Evolutionary conservation across 2,888 invertebrate genomes (phyloP).

Genomic region (Nineta flava): DNA sequence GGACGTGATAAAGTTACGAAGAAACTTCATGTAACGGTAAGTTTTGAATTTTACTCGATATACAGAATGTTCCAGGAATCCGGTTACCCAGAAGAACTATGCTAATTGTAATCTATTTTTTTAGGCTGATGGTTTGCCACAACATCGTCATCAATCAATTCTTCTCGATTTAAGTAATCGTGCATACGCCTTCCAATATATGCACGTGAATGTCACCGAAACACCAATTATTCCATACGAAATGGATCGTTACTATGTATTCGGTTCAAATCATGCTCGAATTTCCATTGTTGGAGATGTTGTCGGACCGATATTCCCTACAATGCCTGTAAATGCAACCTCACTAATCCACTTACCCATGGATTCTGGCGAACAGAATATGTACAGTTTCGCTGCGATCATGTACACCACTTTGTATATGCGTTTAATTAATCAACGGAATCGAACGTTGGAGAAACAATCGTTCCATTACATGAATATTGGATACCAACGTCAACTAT

Average conservation of each 20-base stretch:
- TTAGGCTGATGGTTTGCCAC: conserved; percentile 78
- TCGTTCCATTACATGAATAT: conserved; percentile 82
- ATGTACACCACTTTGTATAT: conserved; percentile 83
- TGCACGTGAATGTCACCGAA: conserved; percentile 92
- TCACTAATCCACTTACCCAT: conserved; percentile 66
- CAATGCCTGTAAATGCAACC: conserved; percentile 80
- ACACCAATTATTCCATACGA: conserved; percentile 85
- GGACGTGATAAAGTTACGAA: conserved; percentile 54
- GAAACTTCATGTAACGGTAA: conserved; percentile 51
- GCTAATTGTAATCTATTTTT: conserved; percentile 11
- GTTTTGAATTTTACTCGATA: conserved; percentile 5
- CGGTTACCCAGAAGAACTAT: conserved; percentile 3
- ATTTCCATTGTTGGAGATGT: conserved; percentile 82
- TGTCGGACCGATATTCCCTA: conserved; percentile 82
- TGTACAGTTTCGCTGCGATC: conserved; percentile 93
- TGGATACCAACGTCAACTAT: conserved; percentile 76
- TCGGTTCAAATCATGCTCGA: conserved; percentile 74
- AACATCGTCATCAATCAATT: conserved; percentile 82
- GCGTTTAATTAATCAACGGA: conserved; percentile 77
- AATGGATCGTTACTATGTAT: conserved; percentile 81
- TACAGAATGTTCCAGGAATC: neutral
- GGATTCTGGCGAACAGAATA: conserved; percentile 89
- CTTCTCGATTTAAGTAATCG: conserved; percentile 83
- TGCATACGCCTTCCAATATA: conserved; percentile 82
- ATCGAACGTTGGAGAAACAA: conserved; percentile 59